Evolutionary conservation across 2,888 invertebrate species (phyloP).

Genomic region (Eupeodes latifasciatus): DNA sequence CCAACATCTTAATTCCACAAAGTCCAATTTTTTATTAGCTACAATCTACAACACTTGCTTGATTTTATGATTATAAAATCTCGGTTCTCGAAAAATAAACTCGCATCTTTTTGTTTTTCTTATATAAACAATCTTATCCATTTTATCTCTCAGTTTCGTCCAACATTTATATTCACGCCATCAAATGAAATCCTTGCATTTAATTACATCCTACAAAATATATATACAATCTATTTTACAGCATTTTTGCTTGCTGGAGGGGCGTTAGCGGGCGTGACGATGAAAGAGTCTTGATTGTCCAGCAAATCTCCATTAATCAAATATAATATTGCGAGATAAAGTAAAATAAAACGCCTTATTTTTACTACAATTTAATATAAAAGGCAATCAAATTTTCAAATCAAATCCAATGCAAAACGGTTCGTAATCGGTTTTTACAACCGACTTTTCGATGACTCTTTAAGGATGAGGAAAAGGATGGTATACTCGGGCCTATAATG

Average conservation of each 20-base stretch:
- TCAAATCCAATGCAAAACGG: constrained; percentile 57
- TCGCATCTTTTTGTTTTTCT: not conserved
- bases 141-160: not conserved
- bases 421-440: constrained; percentile 52
- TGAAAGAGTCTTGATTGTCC: constrained; percentile 24
- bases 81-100: too few relatives aligned
- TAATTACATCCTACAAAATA: constrained; percentile 27
- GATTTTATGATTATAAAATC: too few relatives aligned
- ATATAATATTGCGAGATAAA: constrained; percentile 49
- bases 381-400: constrained; percentile 52
- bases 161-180: constrained; percentile 37
- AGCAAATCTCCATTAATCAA: constrained; percentile 27
- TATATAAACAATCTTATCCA: not conserved
- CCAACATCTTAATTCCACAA: too few relatives aligned
- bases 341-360: constrained; percentile 16
- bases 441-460: not conserved
- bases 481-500: not conserved
- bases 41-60: too few relatives aligned
- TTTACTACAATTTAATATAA: constrained; percentile 43
- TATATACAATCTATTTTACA: constrained; percentile 39
- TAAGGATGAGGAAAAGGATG: not conserved
- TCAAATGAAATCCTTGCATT: constrained; percentile 31
- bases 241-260: not conserved
- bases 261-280: too few relatives aligned
- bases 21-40: too few relatives aligned